Evolutionary conservation across 2,888 invertebrate genomes (phyloP), one percentile per base, ranked within the genome.

Genomic region (Scaeva pyrastri): DNA sequence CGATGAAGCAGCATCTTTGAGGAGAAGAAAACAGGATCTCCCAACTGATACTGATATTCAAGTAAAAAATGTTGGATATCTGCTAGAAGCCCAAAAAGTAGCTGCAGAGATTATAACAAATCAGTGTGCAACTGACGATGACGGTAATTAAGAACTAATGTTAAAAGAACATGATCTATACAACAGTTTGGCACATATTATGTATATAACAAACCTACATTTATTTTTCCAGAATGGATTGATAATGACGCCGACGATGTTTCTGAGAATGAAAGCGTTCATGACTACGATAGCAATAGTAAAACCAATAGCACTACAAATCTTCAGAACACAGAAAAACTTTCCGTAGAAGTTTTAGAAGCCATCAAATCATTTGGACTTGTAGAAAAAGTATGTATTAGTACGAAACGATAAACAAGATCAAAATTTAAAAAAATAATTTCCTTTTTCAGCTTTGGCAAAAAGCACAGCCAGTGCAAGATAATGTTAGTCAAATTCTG

Each of bases 91-190:
- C 0, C 96, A 96, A 90, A 94, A 95, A 88, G 94, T 94, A 90
- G 94, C 95, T 0, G 92, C 96, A 55, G 96, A 96, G 92, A 94
- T 96, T 83, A 91, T 96, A 75, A 94, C 96, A 26, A 96, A 96
- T 91, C 92, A 96, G 70, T 95, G 95, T 89, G 94, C 95, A 41
- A 92, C 85, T 8, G 91, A 91, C 21, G 91, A 94, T 89, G 95
- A 95, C 90, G 95, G 95, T 94, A 92, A 92, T 75, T 31, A 23
- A 19, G 8, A 8, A 64, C 12, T 66, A 52, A 48, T 56, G 0
- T 2, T 1, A 14, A 45, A 39, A 8, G 3, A 48, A n/a, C n/a
- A n/a, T n/a, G n/a, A n/a, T n/a, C n/a, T n/a, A n/a, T n/a, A n/a
- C n/a, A n/a, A n/a, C n/a, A n/a, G n/a, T n/a, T n/a, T n/a, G n/a